Evolutionary conservation across 2,888 invertebrate species (phyloP).

Genomic region (Harmothoe impar): DNA sequence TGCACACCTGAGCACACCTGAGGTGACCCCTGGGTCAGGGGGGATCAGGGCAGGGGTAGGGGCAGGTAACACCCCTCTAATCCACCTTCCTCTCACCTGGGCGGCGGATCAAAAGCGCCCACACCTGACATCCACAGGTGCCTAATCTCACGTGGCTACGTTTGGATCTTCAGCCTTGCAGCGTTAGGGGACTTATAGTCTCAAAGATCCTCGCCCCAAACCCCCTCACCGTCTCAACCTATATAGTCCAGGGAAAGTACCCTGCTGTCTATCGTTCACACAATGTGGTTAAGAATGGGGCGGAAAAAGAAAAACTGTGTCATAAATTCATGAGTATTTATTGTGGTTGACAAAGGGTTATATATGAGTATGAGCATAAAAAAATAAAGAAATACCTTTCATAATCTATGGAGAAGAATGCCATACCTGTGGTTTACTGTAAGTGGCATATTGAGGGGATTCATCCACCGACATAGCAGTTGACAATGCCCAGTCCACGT

Average conservation of each 20-base stretch:
- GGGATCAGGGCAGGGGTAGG: background rate
- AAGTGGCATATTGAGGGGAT: background rate
- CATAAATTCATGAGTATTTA: background rate
- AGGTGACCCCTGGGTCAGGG: conserved; percentile 38
- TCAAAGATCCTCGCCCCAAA: background rate
- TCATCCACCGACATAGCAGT: too few species aligned
- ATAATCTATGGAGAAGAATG: background rate
- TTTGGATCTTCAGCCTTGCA: conserved; percentile 23
- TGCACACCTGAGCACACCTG: conserved; percentile 57
- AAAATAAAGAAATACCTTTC: background rate
- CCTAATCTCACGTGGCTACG: conserved; percentile 52
- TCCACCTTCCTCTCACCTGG: conserved; percentile 51
- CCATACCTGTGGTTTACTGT: background rate
- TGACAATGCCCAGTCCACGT: too few species aligned
- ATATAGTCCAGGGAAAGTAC: background rate
- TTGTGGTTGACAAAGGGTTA: background rate
- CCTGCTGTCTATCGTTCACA: background rate
- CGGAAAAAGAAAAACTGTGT: background rate
- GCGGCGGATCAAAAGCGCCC: conserved; percentile 39
- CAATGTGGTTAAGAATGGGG: background rate
- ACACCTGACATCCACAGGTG: conserved; percentile 58
- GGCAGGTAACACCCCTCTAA: conserved; percentile 18
- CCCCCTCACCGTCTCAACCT: background rate
- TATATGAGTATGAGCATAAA: background rate
- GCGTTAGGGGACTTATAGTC: background rate